Conservation (phyloP, 2,888 invertebrate genomes). For the Perithous albicinctus region DNA sequence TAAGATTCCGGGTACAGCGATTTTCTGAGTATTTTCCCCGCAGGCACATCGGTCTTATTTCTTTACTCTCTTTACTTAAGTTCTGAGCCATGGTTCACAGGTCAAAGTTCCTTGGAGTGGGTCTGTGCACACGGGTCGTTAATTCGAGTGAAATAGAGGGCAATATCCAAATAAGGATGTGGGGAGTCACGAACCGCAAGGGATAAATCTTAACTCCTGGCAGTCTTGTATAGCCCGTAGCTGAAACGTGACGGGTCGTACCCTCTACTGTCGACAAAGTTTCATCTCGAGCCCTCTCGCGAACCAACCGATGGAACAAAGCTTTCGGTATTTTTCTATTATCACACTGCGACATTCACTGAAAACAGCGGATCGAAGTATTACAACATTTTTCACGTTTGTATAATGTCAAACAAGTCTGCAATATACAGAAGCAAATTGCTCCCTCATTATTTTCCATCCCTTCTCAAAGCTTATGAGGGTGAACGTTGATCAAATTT, state of each 20-base stretch:
- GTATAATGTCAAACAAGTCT: neutral
- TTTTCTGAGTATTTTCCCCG: slow-evolving; percentile 1
- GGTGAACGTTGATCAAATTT: too few relatives aligned
- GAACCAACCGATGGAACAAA: neutral
- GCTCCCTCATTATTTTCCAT: too few relatives aligned
- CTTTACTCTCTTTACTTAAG: neutral
- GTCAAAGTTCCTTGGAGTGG: neutral
- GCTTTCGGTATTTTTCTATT: neutral
- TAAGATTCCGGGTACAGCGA: too few relatives aligned
- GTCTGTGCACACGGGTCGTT: slow-evolving; percentile 39
- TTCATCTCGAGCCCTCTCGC: neutral
- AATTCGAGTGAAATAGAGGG: slow-evolving; percentile 41
- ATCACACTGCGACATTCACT: neutral
- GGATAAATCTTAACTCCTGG: slow-evolving; percentile 38
- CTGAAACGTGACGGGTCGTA: neutral
- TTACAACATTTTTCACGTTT: neutral
- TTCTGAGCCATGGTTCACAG: slow-evolving; percentile 1
- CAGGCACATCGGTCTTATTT: slow-evolving; percentile 15
- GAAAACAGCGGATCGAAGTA: neutral
- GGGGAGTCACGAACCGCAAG: slow-evolving; percentile 36
- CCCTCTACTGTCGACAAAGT: neutral
- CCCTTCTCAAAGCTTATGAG: too few relatives aligned
- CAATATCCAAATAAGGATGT: slow-evolving; percentile 44
- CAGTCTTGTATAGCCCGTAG: neutral
- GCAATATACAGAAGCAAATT: too few relatives aligned